Evolutionary conservation across 2,888 invertebrate species (phyloP), one percentile per base, ranked within the genome.

Genomic region (Taphrorychus bicolor): DNA sequence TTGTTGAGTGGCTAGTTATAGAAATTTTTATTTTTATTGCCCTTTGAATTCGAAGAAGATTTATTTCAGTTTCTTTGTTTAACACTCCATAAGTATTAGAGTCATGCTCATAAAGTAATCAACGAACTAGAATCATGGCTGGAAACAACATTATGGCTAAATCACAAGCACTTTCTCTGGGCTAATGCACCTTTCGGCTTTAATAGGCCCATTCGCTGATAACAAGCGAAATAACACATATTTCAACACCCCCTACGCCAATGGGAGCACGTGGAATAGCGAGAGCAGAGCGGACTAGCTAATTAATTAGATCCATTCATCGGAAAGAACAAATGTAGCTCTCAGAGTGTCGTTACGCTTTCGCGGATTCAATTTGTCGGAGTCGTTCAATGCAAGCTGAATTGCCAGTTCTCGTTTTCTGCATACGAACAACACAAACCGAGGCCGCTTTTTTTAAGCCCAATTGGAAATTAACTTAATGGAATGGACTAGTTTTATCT

Each of bases 281-380:
- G 40, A 52, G 32, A 66, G 56, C 66, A 19, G 54, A 61, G 51
- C 60, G 41, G 52, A 56, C 61, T 59, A 64, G 58, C 63, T 71
- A 72, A 73, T 73, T 73, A 72, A 72, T 73, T 73, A 73, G 65
- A 71, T 72, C 72, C 69, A 73, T 73, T 72, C 73, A 73, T 71
- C 72, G 70, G 71, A 73, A 73, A 72, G 73, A 73, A 73, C 72
- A 72, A 72, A 72, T 70, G 70, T 71, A 71, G 70, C 69, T 65
- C 70, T 69, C 69, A 59, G 67, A 70, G 70, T 72, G 70, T 70
- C 66, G 70, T 70, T 71, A 70, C 70, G 70, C 71, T 72, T 67
- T 67, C 65, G 70, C 70, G 66, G 72, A 71, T 72, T 72, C 72
- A 71, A 71, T 72, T 72, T 71, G 69, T 71, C 61, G 60, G 63